Evolutionary conservation across 2,113 vertebrate species (phyloP), one percentile per base, ranked within the genome.

Genomic region (Heptranchias perlo): DNA sequence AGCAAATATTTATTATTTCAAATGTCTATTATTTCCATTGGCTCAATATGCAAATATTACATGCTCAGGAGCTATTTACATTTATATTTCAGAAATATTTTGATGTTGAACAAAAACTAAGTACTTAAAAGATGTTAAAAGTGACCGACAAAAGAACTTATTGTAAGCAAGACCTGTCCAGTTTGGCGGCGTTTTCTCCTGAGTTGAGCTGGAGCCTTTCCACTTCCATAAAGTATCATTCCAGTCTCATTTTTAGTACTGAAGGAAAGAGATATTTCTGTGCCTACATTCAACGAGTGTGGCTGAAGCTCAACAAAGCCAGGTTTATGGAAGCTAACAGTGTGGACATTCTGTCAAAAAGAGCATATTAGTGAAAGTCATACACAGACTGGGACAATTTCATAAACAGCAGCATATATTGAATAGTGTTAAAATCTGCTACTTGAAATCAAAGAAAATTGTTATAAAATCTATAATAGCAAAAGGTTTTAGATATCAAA

Each of bases 251-350:
- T 98, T 96, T 97, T 98, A 13, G 99, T 99, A 97, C 99, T 99
- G 98, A 99, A 99, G 28, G 99, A 99, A 96, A 99, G 97, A 78
- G 98, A 99, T 97, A 99, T 99, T 98, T 99, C 99, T 3, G 98
- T 99, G 96, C 97, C 98, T 1, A 98, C 91, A 0, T 97, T 97
- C 94, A 99, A 96, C 0, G 98, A 96, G 58, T 98, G 97, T 5
- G 98, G 98, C 0, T 97, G 96, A 95, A 99, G 97, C 97, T 99
- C 99, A 97, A 99, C 97, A 96, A 97, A 99, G 4, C 99, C 99
- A 0, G 99, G 98, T 95, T 98, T 99, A 54, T 98, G 97, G 97
- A 99, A 99, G 96, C 98, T 99, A 69, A 99, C 98, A 0, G 98
- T 99, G 97, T 98, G 98, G 96, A 99, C 98, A 62, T 99, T 99